Conservation (phyloP, 2,113 vertebrate genomes). For the cattle (Bos taurus) region ARS-UCD2.0 NC_037328.1:59133001-59133500, state of each 20-base stretch:
- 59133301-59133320: not conserved
- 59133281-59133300: not conserved
- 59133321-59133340: not conserved
- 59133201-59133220: constrained; percentile 6
- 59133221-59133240: not conserved
- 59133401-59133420: not conserved
- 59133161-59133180: not conserved
- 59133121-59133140: not conserved
- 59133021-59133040: not conserved
- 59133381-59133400: not conserved
- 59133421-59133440: constrained; percentile 25
- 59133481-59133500: constrained; percentile 8
- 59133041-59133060: constrained; percentile 9
- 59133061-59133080: constrained; percentile 16
- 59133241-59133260: not conserved
- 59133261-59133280: not conserved
- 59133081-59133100: constrained; percentile 12
- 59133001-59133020: not conserved
- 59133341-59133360: not conserved
- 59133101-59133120: constrained; percentile 18
- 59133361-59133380: not conserved
- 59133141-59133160: not conserved
- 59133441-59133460: constrained; percentile 49
- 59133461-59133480: constrained; percentile 4
- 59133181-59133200: not conserved